Evolutionary conservation across 2,797 vertebrate genomes (phyloP), one percentile per base, ranked within the genome.

Genomic region (Spheniscus humboldti): DNA sequence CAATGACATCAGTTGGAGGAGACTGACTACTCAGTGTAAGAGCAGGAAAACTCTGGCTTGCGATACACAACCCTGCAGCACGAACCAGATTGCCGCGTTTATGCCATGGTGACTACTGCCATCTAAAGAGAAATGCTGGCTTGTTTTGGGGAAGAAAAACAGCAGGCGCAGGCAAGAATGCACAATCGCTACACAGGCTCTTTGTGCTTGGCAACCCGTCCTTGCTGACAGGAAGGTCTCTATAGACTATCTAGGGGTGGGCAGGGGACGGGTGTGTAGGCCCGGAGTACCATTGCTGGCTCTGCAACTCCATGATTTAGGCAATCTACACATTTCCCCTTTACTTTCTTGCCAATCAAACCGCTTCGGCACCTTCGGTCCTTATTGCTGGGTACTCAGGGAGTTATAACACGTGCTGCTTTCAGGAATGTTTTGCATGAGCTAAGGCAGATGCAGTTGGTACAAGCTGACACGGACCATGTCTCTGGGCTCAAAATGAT

Each of bases 391-490:
- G 20, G 48, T n/a, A 31, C 39, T 47, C 10, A 0, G 18, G 68
- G n/a, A 57, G 24, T 8, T 62, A 8, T 5, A 68, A 41, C n/a
- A 5, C 2, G 3, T 4, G 10, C 27, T 6, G 14, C 76, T 43
- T 43, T 30, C 50, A 30, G 76, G 33, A 75, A 33, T 8, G 62
- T 31, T 60, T 11, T 47, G 18, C 0, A 1, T 35, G 75, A 53
- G 60, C 45, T 24, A 45, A 48, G 30, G 48, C 59, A 60, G 39
- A 41, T 10, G 20, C 20, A n/a, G 13, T 3, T n/a, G 41, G 62
- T 9, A 39, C 31, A 13, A 67, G 33, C 30, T 45, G 39, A 43
- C 39, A 41, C 0, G 0, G 45, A n/a, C 20, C 50, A 22, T 0
- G 6, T 7, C 75, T 30, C 56, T 14, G 14, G 23, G 45, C 17